Conservation (phyloP, 2,797 vertebrate species). For the Semaprochilodus insignis region DNA sequence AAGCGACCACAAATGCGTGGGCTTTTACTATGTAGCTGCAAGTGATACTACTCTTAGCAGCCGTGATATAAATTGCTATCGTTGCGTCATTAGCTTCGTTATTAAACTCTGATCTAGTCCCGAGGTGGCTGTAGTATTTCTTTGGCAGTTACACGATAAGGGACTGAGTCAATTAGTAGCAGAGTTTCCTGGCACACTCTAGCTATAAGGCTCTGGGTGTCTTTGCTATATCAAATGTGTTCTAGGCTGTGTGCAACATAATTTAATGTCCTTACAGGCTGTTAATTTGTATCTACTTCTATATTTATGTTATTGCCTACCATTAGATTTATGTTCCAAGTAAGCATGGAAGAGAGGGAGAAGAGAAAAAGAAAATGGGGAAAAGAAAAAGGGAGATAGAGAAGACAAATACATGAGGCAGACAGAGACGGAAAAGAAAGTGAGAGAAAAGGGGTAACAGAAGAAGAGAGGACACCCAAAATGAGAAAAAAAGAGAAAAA, state of each 20-base stretch:
- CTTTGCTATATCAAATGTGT: not conserved
- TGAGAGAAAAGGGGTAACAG: too few relatives aligned
- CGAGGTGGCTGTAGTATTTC: not conserved
- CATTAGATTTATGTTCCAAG: too few relatives aligned
- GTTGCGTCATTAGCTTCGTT: slow-evolving; percentile 1
- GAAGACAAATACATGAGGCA: too few relatives aligned
- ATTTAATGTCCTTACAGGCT: not conserved
- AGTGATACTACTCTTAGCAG: not conserved
- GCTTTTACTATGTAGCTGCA: not conserved
- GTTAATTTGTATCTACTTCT: not conserved
- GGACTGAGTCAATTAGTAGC: slow-evolving; percentile 8
- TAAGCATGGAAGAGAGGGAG: not conserved
- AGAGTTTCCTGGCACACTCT: not conserved
- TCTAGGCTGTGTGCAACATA: not conserved
- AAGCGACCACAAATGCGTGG: not conserved
- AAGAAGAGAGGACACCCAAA: too few relatives aligned
- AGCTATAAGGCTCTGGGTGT: not conserved
- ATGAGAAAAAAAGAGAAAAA: not conserved
- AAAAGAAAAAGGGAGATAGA: too few relatives aligned
- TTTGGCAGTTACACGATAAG: slow-evolving; percentile 13
- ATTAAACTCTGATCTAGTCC: slow-evolving; percentile 8
- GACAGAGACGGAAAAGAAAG: too few relatives aligned
- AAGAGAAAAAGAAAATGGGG: too few relatives aligned
- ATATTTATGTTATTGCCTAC: slow-evolving; percentile 5
- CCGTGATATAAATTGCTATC: not conserved